These are phyloP conservation scores for Aphrocallistes beatrix DNA, from an alignment of 37 sponge, comb jelly and placozoan species.

Conservation along the genomic window DNA sequence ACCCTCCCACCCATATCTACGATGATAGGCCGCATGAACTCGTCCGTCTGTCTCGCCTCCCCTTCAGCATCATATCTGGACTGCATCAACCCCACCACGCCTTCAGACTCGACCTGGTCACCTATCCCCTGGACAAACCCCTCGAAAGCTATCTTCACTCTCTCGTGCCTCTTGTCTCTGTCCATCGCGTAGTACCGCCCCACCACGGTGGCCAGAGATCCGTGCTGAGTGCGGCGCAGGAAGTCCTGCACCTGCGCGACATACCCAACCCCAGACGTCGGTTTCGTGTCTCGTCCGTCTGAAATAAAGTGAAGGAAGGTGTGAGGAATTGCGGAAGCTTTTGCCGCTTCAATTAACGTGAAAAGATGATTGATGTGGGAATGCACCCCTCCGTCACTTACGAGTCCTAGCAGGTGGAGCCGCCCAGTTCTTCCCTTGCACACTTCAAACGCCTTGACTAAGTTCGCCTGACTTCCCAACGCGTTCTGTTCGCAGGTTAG, in stretches of 20 bases:
- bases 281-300: constrained; percentile 90
- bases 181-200: constrained; percentile 99
- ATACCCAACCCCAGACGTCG: constrained; percentile 69
- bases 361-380: constrained; percentile 78
- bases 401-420: constrained; percentile 71
- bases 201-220: constrained; percentile 66
- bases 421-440: constrained; percentile 62
- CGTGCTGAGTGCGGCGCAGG: constrained; percentile 43
- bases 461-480: constrained; percentile 29
- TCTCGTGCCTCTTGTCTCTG: constrained; percentile 86
- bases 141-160: constrained; percentile 78
- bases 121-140: constrained; percentile 73
- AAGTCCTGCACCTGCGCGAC: constrained; percentile 41
- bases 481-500: constrained; percentile 38
- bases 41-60: constrained; percentile 59
- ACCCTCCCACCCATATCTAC: constrained; percentile 59
- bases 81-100: constrained; percentile 37
- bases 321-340: constrained; percentile 49
- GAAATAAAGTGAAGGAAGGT: constrained; percentile 87
- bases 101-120: constrained; percentile 23
- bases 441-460: constrained; percentile 47
- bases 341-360: constrained; percentile 64
- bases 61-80: constrained; percentile 52
- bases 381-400: constrained; percentile 95
- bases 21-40: constrained; percentile 89